A percentile compares a stretch with the other conserved stretches of the same genome.
These are phyloP conservation scores for Otocyon megalotis DNA, from an alignment of 2,113 vertebrate genomes.

Conservation along the genomic window DNA sequence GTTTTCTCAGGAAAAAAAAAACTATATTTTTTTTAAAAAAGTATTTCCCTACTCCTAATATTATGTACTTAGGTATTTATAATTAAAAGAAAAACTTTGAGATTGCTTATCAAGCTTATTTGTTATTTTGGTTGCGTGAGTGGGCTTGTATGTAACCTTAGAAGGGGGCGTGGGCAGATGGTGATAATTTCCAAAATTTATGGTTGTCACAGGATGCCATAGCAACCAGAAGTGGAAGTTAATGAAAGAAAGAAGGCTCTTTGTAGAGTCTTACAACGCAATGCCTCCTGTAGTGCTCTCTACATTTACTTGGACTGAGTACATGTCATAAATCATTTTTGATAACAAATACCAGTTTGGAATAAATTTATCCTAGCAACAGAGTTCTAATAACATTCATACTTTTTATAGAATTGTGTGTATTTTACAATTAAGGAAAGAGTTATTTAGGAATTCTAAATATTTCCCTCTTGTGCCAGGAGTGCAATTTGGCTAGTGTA, in stretches of 20 bases:
- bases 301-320: slow-evolving; percentile 70
- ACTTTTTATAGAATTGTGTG: slow-evolving; percentile 63
- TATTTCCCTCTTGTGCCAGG: background rate
- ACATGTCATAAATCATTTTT: slow-evolving; percentile 82
- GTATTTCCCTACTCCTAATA: background rate
- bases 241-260: slow-evolving; percentile 72
- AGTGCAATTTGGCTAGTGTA: slow-evolving; percentile 10
- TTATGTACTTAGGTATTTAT: background rate
- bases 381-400: slow-evolving; percentile 33
- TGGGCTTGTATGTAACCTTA: slow-evolving; percentile 12
- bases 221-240: slow-evolving; percentile 75
- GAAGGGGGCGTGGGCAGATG: slow-evolving; percentile 54
- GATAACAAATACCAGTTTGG: slow-evolving; percentile 72
- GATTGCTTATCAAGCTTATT: background rate
- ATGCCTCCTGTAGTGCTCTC: slow-evolving; percentile 61
- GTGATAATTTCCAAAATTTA: slow-evolving; percentile 74
- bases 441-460: slow-evolving; percentile 61
- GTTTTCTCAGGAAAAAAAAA: background rate
- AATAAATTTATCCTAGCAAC: slow-evolving; percentile 76
- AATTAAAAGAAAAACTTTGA: background rate
- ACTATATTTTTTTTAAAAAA: background rate
- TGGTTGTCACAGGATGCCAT: slow-evolving; percentile 71
- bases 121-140: slow-evolving; percentile 27
- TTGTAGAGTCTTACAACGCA: slow-evolving; percentile 63
- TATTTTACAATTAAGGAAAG: slow-evolving; percentile 64